Evolutionary conservation across 2,113 vertebrate genomes (phyloP).

Genomic region (Onychostruthus taczanowskii): DNA sequence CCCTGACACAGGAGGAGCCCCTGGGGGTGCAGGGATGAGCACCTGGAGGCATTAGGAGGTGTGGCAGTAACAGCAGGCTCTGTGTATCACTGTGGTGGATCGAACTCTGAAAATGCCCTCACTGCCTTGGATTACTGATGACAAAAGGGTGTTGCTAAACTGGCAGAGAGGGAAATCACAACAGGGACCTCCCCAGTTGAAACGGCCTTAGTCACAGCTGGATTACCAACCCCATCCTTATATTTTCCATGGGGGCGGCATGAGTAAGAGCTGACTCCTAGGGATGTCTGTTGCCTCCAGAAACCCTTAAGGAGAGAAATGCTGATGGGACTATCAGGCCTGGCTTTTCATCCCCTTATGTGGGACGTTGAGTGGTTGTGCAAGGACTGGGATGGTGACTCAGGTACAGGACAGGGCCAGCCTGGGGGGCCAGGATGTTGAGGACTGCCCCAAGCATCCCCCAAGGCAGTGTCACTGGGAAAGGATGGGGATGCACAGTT

Average conservation of each 20-base stretch:
- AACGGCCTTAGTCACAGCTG: constrained; percentile 29
- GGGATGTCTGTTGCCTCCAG: not conserved
- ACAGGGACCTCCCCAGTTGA: not conserved
- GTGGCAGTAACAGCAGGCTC: not conserved
- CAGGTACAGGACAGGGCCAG: not conserved
- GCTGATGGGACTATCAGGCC: not conserved
- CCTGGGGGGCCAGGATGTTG: not conserved
- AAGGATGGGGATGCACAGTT: not conserved
- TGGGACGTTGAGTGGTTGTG: fast-evolving
- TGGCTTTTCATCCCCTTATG: not conserved
- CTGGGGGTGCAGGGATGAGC: not conserved
- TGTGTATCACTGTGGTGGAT: not conserved
- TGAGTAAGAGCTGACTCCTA: constrained; percentile 49
- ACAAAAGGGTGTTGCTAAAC: not conserved
- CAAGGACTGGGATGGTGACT: not conserved
- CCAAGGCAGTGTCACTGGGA: not conserved
- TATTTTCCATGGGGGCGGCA: not conserved
- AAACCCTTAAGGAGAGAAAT: not conserved
- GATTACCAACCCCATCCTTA: constrained; percentile 14
- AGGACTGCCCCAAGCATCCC: not conserved
- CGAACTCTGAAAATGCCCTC: not conserved
- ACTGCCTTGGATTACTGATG: not conserved
- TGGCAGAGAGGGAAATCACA: not conserved
- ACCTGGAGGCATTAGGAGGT: not conserved
- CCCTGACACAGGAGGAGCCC: not conserved